A percentile compares a stretch with the other conserved stretches of the same genome.
phyloP scores from a whole-genome alignment of 2,113 vertebrate species.

The Dendropsophus ebraccatus region DNA sequence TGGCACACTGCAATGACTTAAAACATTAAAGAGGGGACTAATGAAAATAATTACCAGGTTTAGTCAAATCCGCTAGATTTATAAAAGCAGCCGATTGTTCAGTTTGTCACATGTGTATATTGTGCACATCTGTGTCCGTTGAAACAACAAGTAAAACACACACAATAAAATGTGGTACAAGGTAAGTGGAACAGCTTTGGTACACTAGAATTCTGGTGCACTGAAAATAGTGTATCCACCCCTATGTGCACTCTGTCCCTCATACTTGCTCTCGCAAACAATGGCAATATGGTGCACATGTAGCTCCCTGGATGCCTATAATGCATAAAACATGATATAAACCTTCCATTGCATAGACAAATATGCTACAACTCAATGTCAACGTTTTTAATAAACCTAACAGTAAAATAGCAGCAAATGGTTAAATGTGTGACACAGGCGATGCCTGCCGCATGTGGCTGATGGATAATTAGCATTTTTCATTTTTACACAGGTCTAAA shows the following conservation, averaged over 20 bases:
- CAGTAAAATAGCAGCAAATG: not conserved
- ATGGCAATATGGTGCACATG: not conserved
- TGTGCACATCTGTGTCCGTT: no score
- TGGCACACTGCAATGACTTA: no score
- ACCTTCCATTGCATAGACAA: not conserved
- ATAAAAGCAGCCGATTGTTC: no score
- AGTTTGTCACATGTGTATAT: no score
- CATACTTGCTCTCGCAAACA: not conserved
- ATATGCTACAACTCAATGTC: not conserved
- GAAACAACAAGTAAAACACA: no score
- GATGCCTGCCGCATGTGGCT: not conserved
- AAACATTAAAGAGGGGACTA: not conserved
- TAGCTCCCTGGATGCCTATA: not conserved
- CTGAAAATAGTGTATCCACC: no score
- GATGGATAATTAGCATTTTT: not conserved
- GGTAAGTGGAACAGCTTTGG: no score
- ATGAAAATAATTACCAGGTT: not conserved
- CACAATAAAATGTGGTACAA: no score
- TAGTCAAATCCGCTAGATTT: no score
- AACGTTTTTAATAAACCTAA: not conserved
- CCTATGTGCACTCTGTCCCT: no score
- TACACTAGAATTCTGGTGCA: no score
- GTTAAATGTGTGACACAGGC: not conserved
- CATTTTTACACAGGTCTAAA: constrained; percentile 9
- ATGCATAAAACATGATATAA: not conserved